Evolutionary conservation across 2,113 vertebrate genomes (phyloP), one percentile per base, ranked within the genome.

Genomic region (Melospiza georgiana): DNA sequence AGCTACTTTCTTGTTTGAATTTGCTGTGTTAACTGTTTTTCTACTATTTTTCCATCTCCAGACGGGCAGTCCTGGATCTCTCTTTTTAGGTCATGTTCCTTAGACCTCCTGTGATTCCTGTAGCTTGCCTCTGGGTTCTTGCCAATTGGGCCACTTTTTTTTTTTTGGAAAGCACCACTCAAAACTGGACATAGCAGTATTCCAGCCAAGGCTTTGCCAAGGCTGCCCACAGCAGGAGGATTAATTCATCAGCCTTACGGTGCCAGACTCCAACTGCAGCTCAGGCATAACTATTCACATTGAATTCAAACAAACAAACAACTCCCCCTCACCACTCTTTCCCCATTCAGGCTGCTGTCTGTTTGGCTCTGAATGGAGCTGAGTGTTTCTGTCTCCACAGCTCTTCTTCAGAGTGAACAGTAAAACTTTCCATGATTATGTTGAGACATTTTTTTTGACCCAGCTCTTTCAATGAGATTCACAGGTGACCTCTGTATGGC

Each of bases 171-270:
- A 81, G 71, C 92, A 3, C n/a, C 75, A 35, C 78, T 44, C 74
- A 33, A 68, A 69, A 76, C 75, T 90, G 88, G 85, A 85, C 79
- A 24, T 37, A 28, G 71, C 75, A 87, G n/a, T 93, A 73, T 71
- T 86, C 67, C 54, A 80, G 71, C 54, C 41, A 68, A 28, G n/a
- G 49, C 67, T 35, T 87, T 93, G 95, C 95, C 92, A 96, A 90
- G 58, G 85, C 77, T 92, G 67, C 88, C 95, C 46, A 27, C 94
- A 90, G 94, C 92, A 88, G 82, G 78, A 90, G 76, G 46, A 94
- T 95, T 92, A 94, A 95, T 92, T 95, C 75, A 54, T 93, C 78
- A 73, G 49, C 39, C 49, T 58, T 28, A 52, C 0, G 0, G 66
- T 88, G 84, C 78, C 90, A 91, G 71, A 75, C 82, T 76, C 37